A percentile compares a stretch with the other conserved stretches of the same genome.
These are phyloP conservation scores for Gymnocheta viridis DNA, from an alignment of 2,888 invertebrate genomes.

Conservation along the genomic window DNA sequence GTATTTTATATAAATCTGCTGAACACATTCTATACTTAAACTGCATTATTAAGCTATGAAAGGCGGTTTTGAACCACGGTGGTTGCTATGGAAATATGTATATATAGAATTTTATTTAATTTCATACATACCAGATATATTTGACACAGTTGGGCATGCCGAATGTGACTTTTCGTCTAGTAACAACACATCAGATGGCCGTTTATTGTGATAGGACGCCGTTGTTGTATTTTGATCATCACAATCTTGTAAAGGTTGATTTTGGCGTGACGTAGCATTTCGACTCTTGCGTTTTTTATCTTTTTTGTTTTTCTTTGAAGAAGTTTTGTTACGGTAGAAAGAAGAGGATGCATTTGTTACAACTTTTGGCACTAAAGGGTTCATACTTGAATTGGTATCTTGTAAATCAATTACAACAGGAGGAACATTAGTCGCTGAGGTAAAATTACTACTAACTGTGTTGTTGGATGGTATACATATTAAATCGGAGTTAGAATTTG, in stretches of 20 bases:
- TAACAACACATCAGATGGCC: not conserved
- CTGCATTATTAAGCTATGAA: too few species aligned
- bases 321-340: slow-evolving; percentile 12
- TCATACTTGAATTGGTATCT: slow-evolving; percentile 79
- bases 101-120: not conserved
- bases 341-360: slow-evolving; percentile 36
- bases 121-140: slow-evolving; percentile 58
- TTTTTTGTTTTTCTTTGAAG: slow-evolving; percentile 72
- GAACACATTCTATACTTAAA: too few species aligned
- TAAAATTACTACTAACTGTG: slow-evolving; percentile 48
- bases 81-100: too few species aligned
- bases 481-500: slow-evolving; percentile 72
- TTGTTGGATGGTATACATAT: slow-evolving; percentile 59
- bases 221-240: slow-evolving; percentile 50
- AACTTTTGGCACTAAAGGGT: slow-evolving; percentile 70
- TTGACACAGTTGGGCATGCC: slow-evolving; percentile 48
- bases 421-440: slow-evolving; percentile 63
- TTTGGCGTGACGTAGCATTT: slow-evolving; percentile 38
- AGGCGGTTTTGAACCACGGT: too few species aligned
- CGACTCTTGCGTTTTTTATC: slow-evolving; percentile 75
- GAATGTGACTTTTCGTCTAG: slow-evolving; percentile 60
- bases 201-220: slow-evolving; percentile 19
- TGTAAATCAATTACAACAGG: slow-evolving; percentile 78
- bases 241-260: slow-evolving; percentile 69
- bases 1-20: too few species aligned